Evolutionary conservation across 2,888 invertebrate genomes (phyloP).

Genomic region (Ptychoptera contaminata): DNA sequence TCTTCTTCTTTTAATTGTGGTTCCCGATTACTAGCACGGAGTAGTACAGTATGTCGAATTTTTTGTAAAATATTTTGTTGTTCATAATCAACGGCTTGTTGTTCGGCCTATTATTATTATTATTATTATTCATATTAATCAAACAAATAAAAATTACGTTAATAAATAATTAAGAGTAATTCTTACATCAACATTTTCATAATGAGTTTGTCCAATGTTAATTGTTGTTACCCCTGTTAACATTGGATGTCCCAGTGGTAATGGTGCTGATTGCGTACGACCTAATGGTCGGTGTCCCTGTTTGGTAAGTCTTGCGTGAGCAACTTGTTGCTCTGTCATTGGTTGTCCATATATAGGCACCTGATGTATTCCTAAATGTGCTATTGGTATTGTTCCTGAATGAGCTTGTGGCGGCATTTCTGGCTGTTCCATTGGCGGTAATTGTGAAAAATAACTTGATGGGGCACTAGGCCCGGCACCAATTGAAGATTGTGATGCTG

Average conservation of each 20-base stretch:
- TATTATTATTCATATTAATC: not conserved
- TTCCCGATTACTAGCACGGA: slow-evolving; percentile 50
- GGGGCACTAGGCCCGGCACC: slow-evolving; percentile 39
- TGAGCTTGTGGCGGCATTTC: slow-evolving; percentile 14
- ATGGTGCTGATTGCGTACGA: slow-evolving; percentile 86
- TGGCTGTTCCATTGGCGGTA: slow-evolving; percentile 27
- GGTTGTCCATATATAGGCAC: slow-evolving; percentile 29
- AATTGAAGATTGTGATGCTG: slow-evolving; percentile 47
- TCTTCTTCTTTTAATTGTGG: slow-evolving; percentile 41
- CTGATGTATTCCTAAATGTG: slow-evolving; percentile 13
- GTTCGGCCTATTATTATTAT: slow-evolving; percentile 27
- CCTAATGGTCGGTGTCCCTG: slow-evolving; percentile 67
- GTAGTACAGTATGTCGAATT: slow-evolving; percentile 74
- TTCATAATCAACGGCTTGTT: slow-evolving; percentile 36
- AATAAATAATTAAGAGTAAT: not conserved
- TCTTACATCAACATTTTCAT: slow-evolving; percentile 29
- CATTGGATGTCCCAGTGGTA: slow-evolving; percentile 80
- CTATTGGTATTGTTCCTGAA: slow-evolving; percentile 9
- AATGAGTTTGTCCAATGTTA: slow-evolving; percentile 28
- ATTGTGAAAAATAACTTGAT: slow-evolving; percentile 19
- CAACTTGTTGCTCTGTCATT: slow-evolving; percentile 48
- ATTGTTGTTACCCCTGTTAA: slow-evolving; percentile 37
- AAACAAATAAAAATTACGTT: not conserved
- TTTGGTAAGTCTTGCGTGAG: slow-evolving; percentile 52
- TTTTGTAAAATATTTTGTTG: slow-evolving; percentile 56